Evolutionary conservation across 2,888 invertebrate species (phyloP).

Genomic region (Thysanoteuthis rhombus): DNA sequence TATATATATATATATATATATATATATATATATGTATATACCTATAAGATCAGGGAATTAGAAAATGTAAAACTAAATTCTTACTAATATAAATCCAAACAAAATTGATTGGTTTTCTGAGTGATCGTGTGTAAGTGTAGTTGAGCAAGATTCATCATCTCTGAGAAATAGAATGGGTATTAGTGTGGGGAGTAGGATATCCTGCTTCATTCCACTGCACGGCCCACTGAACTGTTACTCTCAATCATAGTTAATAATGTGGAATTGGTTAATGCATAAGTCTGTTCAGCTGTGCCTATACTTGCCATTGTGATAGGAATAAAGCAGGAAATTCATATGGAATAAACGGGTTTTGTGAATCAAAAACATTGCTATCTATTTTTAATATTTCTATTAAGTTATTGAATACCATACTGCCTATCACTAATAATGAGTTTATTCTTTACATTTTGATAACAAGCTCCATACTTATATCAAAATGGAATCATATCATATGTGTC

Average conservation of each 20-base stretch:
- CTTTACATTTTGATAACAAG: too few species aligned
- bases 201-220: neutral
- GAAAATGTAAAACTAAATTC: neutral
- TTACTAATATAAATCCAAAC: neutral
- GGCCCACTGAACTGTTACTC: conserved; percentile 12
- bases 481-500: neutral
- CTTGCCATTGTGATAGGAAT: neutral
- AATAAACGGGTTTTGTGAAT: neutral
- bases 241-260: neutral
- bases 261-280: neutral
- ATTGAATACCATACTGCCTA: too few species aligned
- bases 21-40: neutral
- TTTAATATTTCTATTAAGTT: neutral
- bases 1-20: conserved; percentile 14
- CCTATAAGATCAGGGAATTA: neutral
- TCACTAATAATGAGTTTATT: too few species aligned
- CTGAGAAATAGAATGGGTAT: neutral
- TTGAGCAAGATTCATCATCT: neutral
- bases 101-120: neutral
- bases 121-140: neutral
- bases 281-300: neutral
- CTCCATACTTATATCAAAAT: neutral
- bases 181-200: neutral
- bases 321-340: neutral
- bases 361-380: neutral